Percentiles rank a stretch among this genome's conserved stretches.
These are phyloP conservation scores for Dione juno DNA, from an alignment of 2,888 invertebrate species.

Conservation along the genomic window DNA sequence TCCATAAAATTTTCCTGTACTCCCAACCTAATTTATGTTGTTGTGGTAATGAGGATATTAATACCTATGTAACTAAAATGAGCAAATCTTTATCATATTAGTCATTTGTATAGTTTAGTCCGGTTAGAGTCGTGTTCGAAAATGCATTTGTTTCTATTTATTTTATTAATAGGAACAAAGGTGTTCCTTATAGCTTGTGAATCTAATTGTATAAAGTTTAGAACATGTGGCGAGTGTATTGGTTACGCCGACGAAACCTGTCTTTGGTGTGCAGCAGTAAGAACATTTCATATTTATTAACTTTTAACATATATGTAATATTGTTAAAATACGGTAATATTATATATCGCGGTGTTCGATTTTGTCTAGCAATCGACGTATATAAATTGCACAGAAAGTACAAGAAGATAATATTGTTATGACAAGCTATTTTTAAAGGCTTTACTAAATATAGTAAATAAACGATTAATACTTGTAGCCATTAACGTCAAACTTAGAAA, in stretches of 20 bases:
- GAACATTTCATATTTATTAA: constrained; percentile 10
- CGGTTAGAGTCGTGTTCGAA: constrained; percentile 6
- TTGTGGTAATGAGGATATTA: constrained; percentile 4
- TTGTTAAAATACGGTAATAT: too few species aligned
- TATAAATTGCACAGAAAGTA: too few species aligned
- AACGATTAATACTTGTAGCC: too few species aligned
- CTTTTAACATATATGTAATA: not conserved
- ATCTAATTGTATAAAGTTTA: constrained; percentile 47
- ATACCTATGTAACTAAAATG: not conserved
- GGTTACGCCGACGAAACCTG: constrained; percentile 55
- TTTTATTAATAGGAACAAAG: constrained; percentile 27
- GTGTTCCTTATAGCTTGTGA: constrained; percentile 38
- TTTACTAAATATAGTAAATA: too few species aligned
- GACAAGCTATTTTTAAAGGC: too few species aligned
- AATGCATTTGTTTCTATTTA: constrained; percentile 26
- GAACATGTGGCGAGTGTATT: constrained; percentile 64
- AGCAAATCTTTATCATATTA: constrained; percentile 2
- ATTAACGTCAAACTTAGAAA: too few species aligned
- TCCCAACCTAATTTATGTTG: not conserved
- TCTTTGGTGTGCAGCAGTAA: constrained; percentile 67
- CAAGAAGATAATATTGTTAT: too few species aligned
- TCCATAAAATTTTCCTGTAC: constrained; percentile 10
- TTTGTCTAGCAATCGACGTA: too few species aligned
- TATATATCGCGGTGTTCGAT: too few species aligned
- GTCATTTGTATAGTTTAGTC: constrained; percentile 13